phyloP scores from a whole-genome alignment of 1,140 invertebrate genomes.

The Drosophila parvula region DNA sequence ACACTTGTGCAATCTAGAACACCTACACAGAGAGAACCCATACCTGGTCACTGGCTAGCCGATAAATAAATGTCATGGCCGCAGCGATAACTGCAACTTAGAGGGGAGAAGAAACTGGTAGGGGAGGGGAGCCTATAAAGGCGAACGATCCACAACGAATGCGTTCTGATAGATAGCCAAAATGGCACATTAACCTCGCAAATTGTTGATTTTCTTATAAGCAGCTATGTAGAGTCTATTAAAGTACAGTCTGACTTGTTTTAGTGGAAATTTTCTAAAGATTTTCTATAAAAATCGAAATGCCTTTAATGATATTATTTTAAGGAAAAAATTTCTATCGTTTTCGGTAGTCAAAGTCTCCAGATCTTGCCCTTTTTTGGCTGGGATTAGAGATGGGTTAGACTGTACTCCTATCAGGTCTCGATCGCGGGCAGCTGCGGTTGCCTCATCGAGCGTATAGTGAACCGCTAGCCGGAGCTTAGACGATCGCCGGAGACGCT shows the following conservation, averaged over 20 bases:
- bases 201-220: not conserved
- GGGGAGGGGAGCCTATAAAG: constrained; percentile 6
- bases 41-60: constrained; percentile 41
- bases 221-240: not conserved
- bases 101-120: constrained; percentile 5
- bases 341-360: not conserved
- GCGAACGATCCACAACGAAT: constrained; percentile 10
- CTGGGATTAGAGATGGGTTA: not conserved
- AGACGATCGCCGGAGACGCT: constrained; percentile 33
- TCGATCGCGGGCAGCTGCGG: constrained; percentile 34
- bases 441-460: constrained; percentile 44
- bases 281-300: too few relatives aligned
- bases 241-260: constrained; percentile 8
- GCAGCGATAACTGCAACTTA: constrained; percentile 37
- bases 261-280: not conserved
- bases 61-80: constrained; percentile 64
- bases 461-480: constrained; percentile 44
- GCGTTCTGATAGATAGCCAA: constrained; percentile 28
- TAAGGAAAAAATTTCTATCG: not conserved
- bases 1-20: constrained; percentile 20
- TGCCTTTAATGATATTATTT: not conserved
- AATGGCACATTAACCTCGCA: constrained; percentile 24
- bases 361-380: not conserved
- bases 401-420: constrained; percentile 29
- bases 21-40: constrained; percentile 13